Conservation (phyloP, 2,797 vertebrate species). For the Triplophysa yarkandensis region DNA sequence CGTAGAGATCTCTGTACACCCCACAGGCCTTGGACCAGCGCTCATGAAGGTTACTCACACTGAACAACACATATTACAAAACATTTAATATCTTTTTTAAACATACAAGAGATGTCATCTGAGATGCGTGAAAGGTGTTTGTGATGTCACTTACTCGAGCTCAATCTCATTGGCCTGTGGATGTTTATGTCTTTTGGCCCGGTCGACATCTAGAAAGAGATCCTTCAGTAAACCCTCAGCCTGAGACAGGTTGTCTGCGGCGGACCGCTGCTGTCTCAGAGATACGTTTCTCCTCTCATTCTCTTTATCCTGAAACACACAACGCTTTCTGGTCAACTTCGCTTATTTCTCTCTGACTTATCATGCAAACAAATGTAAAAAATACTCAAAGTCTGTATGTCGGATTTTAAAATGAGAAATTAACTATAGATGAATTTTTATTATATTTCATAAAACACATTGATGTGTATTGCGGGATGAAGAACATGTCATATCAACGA, state of each 20-base stretch:
- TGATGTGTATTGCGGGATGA: too few species aligned
- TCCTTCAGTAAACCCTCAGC: constrained; percentile 86
- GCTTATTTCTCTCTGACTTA: too few species aligned
- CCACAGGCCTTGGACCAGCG: constrained; percentile 83
- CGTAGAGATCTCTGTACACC: constrained; percentile 83
- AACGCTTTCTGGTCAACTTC: not conserved
- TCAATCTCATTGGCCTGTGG: constrained; percentile 88
- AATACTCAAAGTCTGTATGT: too few species aligned
- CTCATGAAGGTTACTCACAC: constrained; percentile 83
- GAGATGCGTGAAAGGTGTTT: not conserved
- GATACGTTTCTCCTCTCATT: constrained; percentile 63
- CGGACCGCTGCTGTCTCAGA: constrained; percentile 76
- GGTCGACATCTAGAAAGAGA: constrained; percentile 89
- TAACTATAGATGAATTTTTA: too few species aligned
- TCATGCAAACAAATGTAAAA: too few species aligned
- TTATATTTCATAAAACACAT: too few species aligned
- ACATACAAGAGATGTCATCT: not conserved
- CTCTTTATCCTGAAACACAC: constrained; percentile 63
- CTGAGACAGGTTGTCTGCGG: constrained; percentile 75
- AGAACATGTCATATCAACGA: too few species aligned
- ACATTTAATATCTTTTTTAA: too few species aligned
- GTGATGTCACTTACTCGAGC: constrained; percentile 81
- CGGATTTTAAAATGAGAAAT: too few species aligned
- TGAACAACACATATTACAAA: constrained; percentile 59
- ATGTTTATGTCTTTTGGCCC: constrained; percentile 82